These are phyloP conservation scores for Platanista minor DNA, from an alignment of 2,113 vertebrate genomes.

Conservation along the genomic window DNA sequence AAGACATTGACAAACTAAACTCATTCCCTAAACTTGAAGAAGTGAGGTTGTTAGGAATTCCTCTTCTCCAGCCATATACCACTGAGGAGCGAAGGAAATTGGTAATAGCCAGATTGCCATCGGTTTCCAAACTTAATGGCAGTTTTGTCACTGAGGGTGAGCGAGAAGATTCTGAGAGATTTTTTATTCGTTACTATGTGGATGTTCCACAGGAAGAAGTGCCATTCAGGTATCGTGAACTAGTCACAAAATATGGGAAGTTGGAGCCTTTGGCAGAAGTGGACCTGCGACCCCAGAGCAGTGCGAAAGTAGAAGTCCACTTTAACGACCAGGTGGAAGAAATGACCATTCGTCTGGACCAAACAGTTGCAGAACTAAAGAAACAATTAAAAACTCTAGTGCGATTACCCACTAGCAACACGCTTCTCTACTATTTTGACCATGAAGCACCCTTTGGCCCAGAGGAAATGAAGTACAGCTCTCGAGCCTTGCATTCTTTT, in stretches of 20 bases:
- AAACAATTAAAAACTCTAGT: slow-evolving; percentile 90
- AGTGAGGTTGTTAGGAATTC: too few relatives aligned
- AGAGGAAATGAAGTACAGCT: slow-evolving; percentile 93
- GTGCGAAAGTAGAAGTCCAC: slow-evolving; percentile 90
- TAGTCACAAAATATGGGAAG: slow-evolving; percentile 94
- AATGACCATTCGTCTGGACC: slow-evolving; percentile 91
- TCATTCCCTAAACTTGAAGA: too few relatives aligned
- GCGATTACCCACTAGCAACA: slow-evolving; percentile 89
- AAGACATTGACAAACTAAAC: too few relatives aligned
- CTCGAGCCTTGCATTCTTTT: slow-evolving; percentile 92
- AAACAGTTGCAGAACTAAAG: slow-evolving; percentile 95
- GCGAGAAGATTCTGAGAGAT: slow-evolving; percentile 94
- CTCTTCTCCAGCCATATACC: too few relatives aligned
- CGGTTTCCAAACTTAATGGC: slow-evolving; percentile 91
- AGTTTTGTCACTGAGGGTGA: slow-evolving; percentile 89
- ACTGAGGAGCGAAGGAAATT: too few relatives aligned
- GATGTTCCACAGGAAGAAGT: slow-evolving; percentile 89
- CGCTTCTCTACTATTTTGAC: slow-evolving; percentile 93
- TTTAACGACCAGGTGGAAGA: slow-evolving; percentile 90
- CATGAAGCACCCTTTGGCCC: slow-evolving; percentile 90
- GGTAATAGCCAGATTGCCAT: slow-evolving; percentile 95
- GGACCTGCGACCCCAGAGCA: slow-evolving; percentile 92
- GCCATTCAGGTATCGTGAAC: slow-evolving; percentile 90
- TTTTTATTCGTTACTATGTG: slow-evolving; percentile 94
- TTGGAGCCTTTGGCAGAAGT: slow-evolving; percentile 94